Evolutionary conservation across 2,888 invertebrate species (phyloP).

Genomic region (Drosophila limbata): DNA sequence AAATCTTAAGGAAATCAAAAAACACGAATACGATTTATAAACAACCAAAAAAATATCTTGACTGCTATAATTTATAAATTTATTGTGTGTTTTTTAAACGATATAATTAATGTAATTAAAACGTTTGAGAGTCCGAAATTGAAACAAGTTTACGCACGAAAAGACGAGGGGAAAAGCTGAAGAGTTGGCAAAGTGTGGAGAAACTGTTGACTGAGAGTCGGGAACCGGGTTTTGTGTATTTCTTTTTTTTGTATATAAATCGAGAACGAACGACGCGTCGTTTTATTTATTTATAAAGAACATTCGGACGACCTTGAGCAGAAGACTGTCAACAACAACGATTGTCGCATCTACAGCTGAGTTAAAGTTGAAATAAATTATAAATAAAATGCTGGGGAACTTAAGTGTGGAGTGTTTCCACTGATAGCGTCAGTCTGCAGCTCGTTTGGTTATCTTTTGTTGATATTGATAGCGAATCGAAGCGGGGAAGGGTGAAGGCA

Average conservation of each 20-base stretch:
- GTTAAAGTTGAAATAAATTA: constrained; percentile 47
- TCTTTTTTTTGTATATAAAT: constrained; percentile 24
- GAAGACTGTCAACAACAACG: constrained; percentile 52
- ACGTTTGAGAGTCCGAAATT: constrained; percentile 19
- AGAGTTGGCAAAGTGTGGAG: constrained; percentile 9
- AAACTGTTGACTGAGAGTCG: background rate
- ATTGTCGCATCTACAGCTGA: constrained; percentile 23
- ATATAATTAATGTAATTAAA: constrained; percentile 42
- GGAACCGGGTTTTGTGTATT: constrained; percentile 12
- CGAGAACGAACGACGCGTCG: constrained; percentile 23
- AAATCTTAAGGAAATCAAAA: constrained; percentile 24
- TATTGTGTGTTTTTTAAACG: constrained; percentile 17
- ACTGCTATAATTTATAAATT: constrained; percentile 22
- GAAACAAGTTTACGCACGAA: constrained; percentile 43
- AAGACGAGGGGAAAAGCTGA: constrained; percentile 20
- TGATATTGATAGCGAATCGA: constrained; percentile 63
- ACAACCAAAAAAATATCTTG: background rate
- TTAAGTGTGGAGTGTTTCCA: constrained; percentile 17
- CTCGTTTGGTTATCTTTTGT: constrained; percentile 61
- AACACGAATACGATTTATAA: constrained; percentile 4
- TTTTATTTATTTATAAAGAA: constrained; percentile 45
- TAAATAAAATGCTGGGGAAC: constrained; percentile 47
- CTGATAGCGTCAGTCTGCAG: constrained; percentile 46
- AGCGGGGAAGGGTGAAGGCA: constrained; percentile 11
- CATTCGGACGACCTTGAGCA: constrained; percentile 62